phyloP scores from a whole-genome alignment of 2,113 vertebrate genomes.

The Sphyrna mokarran region DNA sequence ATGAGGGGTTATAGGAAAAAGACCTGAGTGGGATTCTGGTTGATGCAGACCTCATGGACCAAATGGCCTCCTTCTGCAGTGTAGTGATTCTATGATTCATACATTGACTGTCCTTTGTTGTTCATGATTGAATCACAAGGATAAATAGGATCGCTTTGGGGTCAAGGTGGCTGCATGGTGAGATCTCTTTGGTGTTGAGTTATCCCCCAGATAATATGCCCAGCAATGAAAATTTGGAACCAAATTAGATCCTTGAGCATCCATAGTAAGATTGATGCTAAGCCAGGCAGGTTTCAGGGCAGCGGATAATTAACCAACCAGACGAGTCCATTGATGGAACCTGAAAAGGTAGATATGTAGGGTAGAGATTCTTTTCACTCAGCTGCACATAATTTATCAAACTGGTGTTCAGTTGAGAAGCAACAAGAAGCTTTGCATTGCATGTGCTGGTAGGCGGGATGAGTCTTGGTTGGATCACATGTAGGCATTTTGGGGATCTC shows the following conservation, averaged over 20 bases:
- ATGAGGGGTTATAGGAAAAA: no score
- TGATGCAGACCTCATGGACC: no score
- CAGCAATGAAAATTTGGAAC: not conserved
- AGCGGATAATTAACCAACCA: conserved; percentile 22
- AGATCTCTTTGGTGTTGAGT: not conserved
- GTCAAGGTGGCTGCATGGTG: not conserved
- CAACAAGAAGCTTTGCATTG: not conserved
- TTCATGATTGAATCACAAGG: no score
- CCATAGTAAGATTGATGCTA: not conserved
- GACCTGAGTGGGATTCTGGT: no score
- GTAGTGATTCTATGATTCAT: no score
- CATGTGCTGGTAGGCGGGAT: not conserved
- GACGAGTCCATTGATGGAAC: not conserved
- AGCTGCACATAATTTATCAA: not conserved
- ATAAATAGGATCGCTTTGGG: not conserved
- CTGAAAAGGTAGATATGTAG: not conserved
- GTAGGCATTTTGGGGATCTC: not conserved
- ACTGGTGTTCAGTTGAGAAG: not conserved
- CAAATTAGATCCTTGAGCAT: not conserved
- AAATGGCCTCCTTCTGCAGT: no score
- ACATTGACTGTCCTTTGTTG: not conserved
- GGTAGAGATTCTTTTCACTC: not conserved
- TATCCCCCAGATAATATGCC: not conserved
- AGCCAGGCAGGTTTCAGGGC: not conserved
- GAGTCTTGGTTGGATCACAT: not conserved